Evolutionary conservation across 2,113 vertebrate species (phyloP).

Genomic region (Sylvia atricapilla): DNA sequence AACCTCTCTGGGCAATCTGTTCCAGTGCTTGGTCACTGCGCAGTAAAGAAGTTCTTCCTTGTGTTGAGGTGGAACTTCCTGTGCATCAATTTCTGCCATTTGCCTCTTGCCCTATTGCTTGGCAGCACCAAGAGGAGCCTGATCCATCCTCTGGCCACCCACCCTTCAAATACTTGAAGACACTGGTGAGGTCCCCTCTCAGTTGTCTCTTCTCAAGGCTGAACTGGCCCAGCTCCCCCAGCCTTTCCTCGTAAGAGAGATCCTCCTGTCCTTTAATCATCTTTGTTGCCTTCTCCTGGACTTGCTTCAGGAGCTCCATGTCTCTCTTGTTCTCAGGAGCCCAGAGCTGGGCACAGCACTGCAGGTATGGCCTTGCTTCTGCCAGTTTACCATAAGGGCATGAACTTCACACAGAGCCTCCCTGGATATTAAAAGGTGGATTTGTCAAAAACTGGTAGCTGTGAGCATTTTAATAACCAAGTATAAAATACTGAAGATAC

Average conservation of each 20-base stretch:
- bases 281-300: not conserved
- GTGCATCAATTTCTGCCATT: not conserved
- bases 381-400: not conserved
- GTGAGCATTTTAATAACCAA: not conserved
- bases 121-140: accelerated
- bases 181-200: not conserved
- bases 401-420: not conserved
- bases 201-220: not conserved
- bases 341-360: not conserved
- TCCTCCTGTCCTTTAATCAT: not conserved
- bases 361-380: not conserved
- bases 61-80: not conserved
- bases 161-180: not conserved
- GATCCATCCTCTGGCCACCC: not conserved
- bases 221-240: not conserved
- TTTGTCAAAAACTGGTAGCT: not conserved
- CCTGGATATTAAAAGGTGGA: not conserved
- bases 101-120: not conserved
- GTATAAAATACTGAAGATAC: not conserved
- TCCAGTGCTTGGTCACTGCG: accelerated
- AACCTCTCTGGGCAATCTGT: not conserved
- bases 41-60: not conserved
- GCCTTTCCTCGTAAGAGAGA: not conserved
- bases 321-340: not conserved
- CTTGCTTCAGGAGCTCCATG: not conserved